Conservation (phyloP, 2,797 vertebrate genomes). For the Cuculus canorus region DNA sequence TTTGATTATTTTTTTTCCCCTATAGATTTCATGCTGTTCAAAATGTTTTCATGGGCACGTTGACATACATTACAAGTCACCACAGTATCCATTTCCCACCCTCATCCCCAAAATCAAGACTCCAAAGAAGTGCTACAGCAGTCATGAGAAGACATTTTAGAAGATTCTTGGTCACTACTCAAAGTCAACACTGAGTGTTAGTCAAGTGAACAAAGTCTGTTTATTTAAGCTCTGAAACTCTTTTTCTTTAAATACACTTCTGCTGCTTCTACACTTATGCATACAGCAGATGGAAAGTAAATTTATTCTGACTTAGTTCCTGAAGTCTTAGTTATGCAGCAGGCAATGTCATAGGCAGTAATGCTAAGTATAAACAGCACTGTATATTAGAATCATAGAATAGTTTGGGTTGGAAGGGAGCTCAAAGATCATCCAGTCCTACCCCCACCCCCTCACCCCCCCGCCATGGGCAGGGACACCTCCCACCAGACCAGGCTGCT, state of each 20-base stretch:
- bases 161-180: not conserved
- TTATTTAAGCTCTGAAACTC: not conserved
- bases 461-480: too few species aligned
- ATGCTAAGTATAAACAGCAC: not conserved
- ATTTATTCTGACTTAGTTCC: not conserved
- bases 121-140: not conserved
- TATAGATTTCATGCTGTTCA: not conserved
- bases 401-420: too few species aligned
- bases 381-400: not conserved
- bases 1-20: not conserved
- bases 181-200: not conserved
- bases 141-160: not conserved
- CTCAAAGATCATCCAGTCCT: too few species aligned
- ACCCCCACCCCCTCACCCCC: too few species aligned
- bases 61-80: not conserved
- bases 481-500: too few species aligned
- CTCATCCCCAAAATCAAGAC: not conserved
- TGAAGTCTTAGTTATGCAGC: not conserved
- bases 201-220: slow-evolving; percentile 1
- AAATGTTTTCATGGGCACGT: accelerated
- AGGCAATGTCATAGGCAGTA: not conserved
- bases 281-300: not conserved
- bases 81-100: not conserved
- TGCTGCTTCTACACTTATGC: not conserved
- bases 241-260: not conserved